These are phyloP conservation scores for Oikopleura vanhoeffeni DNA, from an alignment of 23 tunicate species.

Conservation along the genomic window DNA sequence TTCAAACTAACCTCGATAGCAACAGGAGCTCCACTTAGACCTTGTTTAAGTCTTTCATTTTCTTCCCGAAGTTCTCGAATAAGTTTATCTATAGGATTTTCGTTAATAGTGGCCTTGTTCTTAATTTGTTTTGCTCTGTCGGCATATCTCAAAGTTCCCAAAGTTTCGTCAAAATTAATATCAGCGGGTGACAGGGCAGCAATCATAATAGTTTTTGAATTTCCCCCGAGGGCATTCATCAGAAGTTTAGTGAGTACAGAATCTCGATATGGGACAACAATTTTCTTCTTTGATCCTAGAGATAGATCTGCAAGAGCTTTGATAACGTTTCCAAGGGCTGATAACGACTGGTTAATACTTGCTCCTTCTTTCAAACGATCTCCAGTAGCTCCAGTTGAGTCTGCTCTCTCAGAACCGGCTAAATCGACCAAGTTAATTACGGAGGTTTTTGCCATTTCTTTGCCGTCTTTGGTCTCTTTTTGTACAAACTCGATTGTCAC, in stretches of 20 bases:
- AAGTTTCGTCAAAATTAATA: constrained; percentile 86
- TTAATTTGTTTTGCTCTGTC: constrained; percentile 96
- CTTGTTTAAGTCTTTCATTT: constrained; percentile 51
- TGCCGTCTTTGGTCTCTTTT: constrained; percentile 61
- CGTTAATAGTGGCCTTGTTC: constrained; percentile 88
- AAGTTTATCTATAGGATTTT: constrained; percentile 82
- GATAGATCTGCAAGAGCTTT: constrained; percentile 88
- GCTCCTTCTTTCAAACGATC: constrained; percentile 96
- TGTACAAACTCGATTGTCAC: constrained; percentile 93
- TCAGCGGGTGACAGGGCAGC: constrained; percentile 99
- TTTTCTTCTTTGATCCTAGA: constrained; percentile 65
- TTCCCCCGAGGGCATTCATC: constrained; percentile 92
- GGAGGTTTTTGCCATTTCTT: constrained; percentile 87
- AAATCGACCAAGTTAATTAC: constrained; percentile 85
- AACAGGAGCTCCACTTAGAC: constrained; percentile 23
- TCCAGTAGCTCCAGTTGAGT: constrained; percentile 95
- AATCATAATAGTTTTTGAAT: constrained; percentile 93
- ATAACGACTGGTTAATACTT: constrained; percentile 78
- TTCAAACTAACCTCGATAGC: no score
- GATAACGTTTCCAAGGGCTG: constrained; percentile 90
- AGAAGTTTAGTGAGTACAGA: constrained; percentile 76
- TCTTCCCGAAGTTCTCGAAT: constrained; percentile 93
- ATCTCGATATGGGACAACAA: constrained; percentile 79
- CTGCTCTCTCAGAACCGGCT: constrained; percentile 98
- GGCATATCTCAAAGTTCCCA: constrained; percentile 83